Conservation (phyloP, 2,797 vertebrate species). For the Chelonia mydas region DNA sequence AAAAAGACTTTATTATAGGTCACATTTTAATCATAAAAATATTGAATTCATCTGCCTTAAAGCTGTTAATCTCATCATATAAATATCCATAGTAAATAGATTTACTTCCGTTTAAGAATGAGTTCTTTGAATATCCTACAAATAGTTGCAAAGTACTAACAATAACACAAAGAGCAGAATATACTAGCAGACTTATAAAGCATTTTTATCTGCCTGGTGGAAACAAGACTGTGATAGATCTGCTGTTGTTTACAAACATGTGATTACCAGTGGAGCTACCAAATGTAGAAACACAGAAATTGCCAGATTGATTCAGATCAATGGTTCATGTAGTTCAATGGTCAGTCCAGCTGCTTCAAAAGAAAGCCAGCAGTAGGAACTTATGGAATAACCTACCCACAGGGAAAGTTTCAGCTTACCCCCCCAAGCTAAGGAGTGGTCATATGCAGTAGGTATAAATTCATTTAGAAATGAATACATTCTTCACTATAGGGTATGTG, state of each 20-base stretch:
- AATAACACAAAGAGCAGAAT: background rate
- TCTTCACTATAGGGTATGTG: background rate
- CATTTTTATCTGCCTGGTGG: background rate
- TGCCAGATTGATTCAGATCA: background rate
- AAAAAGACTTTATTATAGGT: background rate
- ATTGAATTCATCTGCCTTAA: background rate
- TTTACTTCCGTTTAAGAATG: background rate
- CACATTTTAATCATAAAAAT: conserved; percentile 28
- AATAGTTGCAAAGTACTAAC: background rate
- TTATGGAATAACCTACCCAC: background rate
- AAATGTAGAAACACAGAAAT: background rate
- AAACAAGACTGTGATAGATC: background rate
- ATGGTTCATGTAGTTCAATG: background rate
- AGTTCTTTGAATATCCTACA: background rate
- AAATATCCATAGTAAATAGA: background rate
- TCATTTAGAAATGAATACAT: background rate
- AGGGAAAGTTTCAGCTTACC: background rate
- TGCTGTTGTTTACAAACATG: background rate
- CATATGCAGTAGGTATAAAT: background rate
- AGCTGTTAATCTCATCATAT: conserved; percentile 10
- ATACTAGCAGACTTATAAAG: background rate
- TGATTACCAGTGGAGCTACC: background rate
- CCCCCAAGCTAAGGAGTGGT: background rate
- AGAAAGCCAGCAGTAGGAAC: background rate
- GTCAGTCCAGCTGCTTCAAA: background rate